These are phyloP conservation scores for Salvelinus fontinalis DNA, from an alignment of 2,113 vertebrate genomes.

Conservation along the genomic window DNA sequence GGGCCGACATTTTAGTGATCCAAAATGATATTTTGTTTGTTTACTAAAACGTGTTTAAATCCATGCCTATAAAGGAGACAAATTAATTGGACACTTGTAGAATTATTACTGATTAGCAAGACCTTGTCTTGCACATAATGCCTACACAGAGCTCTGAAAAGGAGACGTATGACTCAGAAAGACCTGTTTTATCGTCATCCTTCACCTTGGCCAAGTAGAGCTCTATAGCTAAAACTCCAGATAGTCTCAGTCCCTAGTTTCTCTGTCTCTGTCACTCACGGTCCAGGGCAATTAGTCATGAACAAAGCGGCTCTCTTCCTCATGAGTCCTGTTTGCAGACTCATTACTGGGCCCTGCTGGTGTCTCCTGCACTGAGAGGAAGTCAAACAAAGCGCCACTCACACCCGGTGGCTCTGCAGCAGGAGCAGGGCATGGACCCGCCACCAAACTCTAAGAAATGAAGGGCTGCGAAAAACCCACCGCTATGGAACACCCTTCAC, in stretches of 20 bases:
- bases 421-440: constrained; percentile 63
- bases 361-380: constrained; percentile 74
- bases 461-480: constrained; percentile 71
- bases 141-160: not conserved
- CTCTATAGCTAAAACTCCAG: not conserved
- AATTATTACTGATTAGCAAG: not conserved
- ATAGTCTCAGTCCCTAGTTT: constrained; percentile 2
- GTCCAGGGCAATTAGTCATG: constrained; percentile 62
- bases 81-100: not conserved
- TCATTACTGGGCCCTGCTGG: constrained; percentile 75
- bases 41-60: not conserved
- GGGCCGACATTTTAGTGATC: not conserved
- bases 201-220: not conserved
- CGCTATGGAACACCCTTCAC: constrained; percentile 60
- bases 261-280: constrained; percentile 32
- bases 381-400: constrained; percentile 76
- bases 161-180: not conserved
- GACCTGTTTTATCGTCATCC: not conserved
- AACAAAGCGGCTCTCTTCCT: constrained; percentile 49
- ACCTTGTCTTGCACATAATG: not conserved
- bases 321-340: constrained; percentile 72
- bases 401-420: constrained; percentile 57
- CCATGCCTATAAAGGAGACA: not conserved
- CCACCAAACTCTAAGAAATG: constrained; percentile 65
- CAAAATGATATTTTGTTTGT: constrained; percentile 6